Evolutionary conservation across 2,797 vertebrate species (phyloP).

Genomic region (Cyprinodon diabolis): DNA sequence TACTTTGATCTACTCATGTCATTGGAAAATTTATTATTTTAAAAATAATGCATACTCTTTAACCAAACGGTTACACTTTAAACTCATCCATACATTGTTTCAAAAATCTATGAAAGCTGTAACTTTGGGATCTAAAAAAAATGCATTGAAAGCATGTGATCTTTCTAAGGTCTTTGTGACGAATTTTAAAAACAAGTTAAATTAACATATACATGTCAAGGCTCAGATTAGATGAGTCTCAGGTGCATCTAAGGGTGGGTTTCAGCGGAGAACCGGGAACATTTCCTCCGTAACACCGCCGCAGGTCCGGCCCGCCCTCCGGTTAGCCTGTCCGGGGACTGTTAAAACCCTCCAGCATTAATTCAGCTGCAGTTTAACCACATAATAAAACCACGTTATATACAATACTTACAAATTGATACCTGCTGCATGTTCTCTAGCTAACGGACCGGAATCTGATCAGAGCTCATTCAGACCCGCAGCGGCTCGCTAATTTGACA

Average conservation of each 20-base stretch:
- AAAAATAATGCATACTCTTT: background rate
- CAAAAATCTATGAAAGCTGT: no score
- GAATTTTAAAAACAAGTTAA: no score
- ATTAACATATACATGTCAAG: no score
- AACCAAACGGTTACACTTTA: no score
- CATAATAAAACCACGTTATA: rapidly evolving
- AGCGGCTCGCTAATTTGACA: background rate
- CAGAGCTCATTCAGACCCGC: background rate
- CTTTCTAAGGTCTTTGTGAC: no score
- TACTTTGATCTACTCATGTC: background rate
- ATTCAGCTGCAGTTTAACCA: background rate
- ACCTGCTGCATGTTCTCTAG: rapidly evolving
- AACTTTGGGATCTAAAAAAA: no score
- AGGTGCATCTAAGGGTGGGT: no score
- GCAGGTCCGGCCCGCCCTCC: background rate
- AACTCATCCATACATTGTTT: background rate
- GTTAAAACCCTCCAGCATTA: background rate
- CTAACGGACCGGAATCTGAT: rapidly evolving
- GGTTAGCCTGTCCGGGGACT: background rate
- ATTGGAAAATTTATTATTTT: background rate
- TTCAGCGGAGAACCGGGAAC: background rate
- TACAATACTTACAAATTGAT: rapidly evolving
- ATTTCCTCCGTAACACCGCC: no score
- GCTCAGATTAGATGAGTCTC: no score
- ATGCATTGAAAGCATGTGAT: no score